Percentiles rank a stretch among this genome's conserved stretches.
Conservation (phyloP, 2,797 vertebrate species). For the Xenops minutus region DNA sequence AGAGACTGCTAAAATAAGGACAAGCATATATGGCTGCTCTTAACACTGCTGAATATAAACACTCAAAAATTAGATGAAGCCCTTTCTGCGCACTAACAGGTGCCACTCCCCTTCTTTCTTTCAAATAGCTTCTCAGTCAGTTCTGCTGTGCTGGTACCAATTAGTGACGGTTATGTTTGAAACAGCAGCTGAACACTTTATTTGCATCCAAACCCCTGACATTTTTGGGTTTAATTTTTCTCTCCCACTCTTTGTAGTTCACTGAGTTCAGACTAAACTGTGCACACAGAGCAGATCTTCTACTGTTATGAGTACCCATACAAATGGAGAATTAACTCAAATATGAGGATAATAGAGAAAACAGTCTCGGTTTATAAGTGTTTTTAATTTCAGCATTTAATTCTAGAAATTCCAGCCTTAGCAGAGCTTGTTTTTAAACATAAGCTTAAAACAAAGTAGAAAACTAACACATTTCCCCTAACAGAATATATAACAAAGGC, state of each 20-base stretch:
- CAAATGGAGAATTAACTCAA: neutral
- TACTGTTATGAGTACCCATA: neutral
- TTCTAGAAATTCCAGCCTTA: neutral
- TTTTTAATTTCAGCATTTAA: neutral
- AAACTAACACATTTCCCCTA: neutral
- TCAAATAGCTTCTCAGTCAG: neutral
- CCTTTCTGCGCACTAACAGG: conserved; percentile 4
- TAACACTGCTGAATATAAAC: neutral
- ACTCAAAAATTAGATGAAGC: conserved; percentile 1
- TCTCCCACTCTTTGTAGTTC: neutral
- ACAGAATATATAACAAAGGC: neutral
- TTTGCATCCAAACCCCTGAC: neutral
- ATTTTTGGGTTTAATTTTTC: neutral
- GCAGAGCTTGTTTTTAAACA: neutral
- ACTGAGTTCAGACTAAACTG: neutral
- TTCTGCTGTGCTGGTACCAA: neutral
- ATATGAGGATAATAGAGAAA: neutral
- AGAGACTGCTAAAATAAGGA: neutral
- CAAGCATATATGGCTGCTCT: neutral
- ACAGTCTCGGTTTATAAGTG: neutral
- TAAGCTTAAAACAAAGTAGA: neutral
- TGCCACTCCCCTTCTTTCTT: conserved; percentile 1
- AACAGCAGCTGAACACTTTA: conserved; percentile 35
- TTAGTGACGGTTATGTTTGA: neutral
- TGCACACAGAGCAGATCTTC: neutral